These are phyloP conservation scores for Muschampia plurimacula DNA, from an alignment of 2,888 invertebrate species.

Conservation along the genomic window DNA sequence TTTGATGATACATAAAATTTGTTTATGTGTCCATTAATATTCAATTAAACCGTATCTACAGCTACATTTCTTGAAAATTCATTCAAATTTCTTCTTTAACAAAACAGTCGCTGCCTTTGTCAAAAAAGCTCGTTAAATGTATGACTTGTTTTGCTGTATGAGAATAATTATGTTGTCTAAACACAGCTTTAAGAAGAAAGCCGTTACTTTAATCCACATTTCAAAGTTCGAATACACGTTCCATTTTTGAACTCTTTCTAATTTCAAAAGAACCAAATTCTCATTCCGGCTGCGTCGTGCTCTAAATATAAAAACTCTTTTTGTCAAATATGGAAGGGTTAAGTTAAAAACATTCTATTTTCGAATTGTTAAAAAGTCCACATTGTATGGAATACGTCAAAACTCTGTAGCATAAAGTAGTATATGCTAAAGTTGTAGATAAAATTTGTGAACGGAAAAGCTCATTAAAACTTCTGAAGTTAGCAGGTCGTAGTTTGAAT, in stretches of 20 bases:
- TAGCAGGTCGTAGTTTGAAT: no score
- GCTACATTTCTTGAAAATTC: neutral
- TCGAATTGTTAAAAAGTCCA: conserved; percentile 84
- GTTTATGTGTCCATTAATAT: neutral
- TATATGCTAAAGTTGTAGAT: conserved; percentile 48
- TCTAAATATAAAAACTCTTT: conserved; percentile 84
- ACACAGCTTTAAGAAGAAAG: conserved; percentile 44
- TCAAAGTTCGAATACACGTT: conserved; percentile 63
- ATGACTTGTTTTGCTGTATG: conserved; percentile 28
- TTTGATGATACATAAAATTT: neutral
- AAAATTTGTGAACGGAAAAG: neutral
- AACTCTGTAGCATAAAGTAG: conserved; percentile 73
- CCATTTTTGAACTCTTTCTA: conserved; percentile 76
- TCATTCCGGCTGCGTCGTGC: conserved; percentile 77
- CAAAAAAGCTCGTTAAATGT: conserved; percentile 28
- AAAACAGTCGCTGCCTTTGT: conserved; percentile 17
- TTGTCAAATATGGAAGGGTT: conserved; percentile 86
- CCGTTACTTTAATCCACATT: conserved; percentile 71
- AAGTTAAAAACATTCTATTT: conserved; percentile 86
- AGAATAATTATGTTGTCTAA: conserved; percentile 38
- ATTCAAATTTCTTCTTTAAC: conserved; percentile 13
- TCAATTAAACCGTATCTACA: neutral
- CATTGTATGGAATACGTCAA: conserved; percentile 85
- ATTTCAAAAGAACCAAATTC: conserved; percentile 81
- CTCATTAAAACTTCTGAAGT: neutral